Percentiles rank a stretch among this genome's conserved stretches.
These are phyloP conservation scores for Parapristionchus giblindavisi DNA, from an alignment of 2,888 invertebrate species.

Conservation along the genomic window DNA sequence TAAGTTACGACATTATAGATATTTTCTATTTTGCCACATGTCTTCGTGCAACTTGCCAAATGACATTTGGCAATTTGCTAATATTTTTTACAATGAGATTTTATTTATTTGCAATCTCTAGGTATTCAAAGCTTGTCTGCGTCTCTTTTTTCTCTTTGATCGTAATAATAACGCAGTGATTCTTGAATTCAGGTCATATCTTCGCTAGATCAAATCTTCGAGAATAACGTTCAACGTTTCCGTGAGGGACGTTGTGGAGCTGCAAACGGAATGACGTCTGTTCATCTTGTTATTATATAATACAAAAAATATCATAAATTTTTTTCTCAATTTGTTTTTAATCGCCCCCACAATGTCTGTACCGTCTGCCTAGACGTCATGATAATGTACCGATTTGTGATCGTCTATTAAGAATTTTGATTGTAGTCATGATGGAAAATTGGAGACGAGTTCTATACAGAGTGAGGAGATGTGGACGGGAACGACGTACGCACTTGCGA, in stretches of 20 bases:
- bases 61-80: background rate
- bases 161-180: background rate
- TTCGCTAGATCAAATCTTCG: constrained; percentile 80
- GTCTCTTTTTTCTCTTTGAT: background rate
- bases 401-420: background rate
- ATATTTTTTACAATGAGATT: constrained; percentile 79
- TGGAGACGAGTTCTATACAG: constrained; percentile 80
- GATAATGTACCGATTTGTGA: background rate
- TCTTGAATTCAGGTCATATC: constrained; percentile 67
- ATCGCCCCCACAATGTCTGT: background rate
- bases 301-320: constrained; percentile 1
- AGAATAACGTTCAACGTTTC: constrained; percentile 84
- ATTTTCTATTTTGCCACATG: too few relatives aligned
- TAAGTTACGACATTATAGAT: background rate
- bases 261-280: constrained; percentile 84
- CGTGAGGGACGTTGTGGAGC: constrained; percentile 85
- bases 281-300: constrained; percentile 12
- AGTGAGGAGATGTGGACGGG: constrained; percentile 93
- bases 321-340: background rate
- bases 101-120: background rate
- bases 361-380: too few relatives aligned
- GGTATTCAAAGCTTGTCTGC: background rate
- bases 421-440: constrained; percentile 72
- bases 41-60: too few relatives aligned
- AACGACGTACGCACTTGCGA: constrained; percentile 84